Evolutionary conservation across 2,797 vertebrate genomes (phyloP), one percentile per base, ranked within the genome.

Genomic region (Pangasius djambal): DNA sequence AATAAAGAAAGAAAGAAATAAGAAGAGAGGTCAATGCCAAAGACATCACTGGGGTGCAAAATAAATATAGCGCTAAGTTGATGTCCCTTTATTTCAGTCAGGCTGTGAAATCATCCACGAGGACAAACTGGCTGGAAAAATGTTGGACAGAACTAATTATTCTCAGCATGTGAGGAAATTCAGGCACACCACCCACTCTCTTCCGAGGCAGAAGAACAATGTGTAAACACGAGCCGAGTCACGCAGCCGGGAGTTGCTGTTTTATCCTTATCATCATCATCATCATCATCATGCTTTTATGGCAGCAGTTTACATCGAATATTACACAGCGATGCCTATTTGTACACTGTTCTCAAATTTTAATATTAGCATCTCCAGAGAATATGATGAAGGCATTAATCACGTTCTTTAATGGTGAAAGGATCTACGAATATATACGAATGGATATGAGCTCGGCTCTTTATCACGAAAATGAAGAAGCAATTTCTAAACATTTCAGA

Each of bases 71-170:
- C 4, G 1, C 7, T 1, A 10, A 31, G 31, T 13, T 25, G 16
- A 57, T 1, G n/a, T 13, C 1, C 18, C 9, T 25, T 59, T 12
- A 22, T 22, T 59, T 55, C n/a, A 3, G 70, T 74, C 70, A 4
- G 37, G 70, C 6, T 52, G 55, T 6, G 12, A 82, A 82, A 59
- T 25, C 20, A 25, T 82, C 55, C 78, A 34, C 0, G 52, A 10
- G 50, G 50, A 0, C 15, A 18, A 78, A 55, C 48, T 44, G 7
- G 10, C 31, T 28, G 86, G 85, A 10, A 1, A 50, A 44, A 79
- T 65, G 28, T 48, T 88, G 72, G 55, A 63, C 44, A 70, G 57
- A 65, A 86, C 37, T 86, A 87, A 89, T 89, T 90, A 84, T 78
- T 81, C 67, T 40, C 85, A 65, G 75, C 2, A 20, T 22, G 77